phyloP scores from a whole-genome alignment of 2,113 vertebrate genomes.

The Campylomormyrus tamandua region DNA sequence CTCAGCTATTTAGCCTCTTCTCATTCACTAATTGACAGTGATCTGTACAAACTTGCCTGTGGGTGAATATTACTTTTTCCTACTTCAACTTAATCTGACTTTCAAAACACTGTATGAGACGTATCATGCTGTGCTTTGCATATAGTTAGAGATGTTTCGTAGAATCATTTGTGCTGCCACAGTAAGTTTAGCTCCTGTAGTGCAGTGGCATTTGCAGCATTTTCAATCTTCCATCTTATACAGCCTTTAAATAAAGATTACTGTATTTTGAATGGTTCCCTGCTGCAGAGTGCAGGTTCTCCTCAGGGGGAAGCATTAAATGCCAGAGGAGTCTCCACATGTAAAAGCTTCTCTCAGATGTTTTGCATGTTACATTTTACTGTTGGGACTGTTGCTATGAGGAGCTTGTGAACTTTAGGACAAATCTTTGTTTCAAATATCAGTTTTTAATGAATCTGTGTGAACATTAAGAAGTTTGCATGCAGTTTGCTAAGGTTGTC shows the following conservation, averaged over 20 bases:
- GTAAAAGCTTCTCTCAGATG: background rate
- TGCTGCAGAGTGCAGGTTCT: background rate
- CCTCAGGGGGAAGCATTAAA: background rate
- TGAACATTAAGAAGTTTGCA: background rate
- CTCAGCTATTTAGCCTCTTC: background rate
- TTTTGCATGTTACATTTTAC: background rate
- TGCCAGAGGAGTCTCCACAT: background rate
- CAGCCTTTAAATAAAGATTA: background rate
- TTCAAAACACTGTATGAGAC: background rate
- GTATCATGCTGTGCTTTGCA: background rate
- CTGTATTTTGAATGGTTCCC: background rate
- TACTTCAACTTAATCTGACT: background rate
- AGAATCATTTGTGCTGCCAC: background rate
- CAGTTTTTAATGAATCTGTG: background rate
- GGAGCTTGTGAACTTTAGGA: background rate
- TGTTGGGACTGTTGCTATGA: background rate
- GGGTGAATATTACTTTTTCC: background rate
- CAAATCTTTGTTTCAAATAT: background rate
- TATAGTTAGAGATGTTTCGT: background rate
- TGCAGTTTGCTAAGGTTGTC: background rate
- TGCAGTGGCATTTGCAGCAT: background rate
- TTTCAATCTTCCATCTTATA: background rate
- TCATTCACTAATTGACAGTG: background rate
- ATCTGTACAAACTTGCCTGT: background rate
- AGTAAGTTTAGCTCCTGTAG: background rate